Base-by-base conservation (phyloP, 2,797 vertebrate species). In the Choloepus didactylus region DNA sequence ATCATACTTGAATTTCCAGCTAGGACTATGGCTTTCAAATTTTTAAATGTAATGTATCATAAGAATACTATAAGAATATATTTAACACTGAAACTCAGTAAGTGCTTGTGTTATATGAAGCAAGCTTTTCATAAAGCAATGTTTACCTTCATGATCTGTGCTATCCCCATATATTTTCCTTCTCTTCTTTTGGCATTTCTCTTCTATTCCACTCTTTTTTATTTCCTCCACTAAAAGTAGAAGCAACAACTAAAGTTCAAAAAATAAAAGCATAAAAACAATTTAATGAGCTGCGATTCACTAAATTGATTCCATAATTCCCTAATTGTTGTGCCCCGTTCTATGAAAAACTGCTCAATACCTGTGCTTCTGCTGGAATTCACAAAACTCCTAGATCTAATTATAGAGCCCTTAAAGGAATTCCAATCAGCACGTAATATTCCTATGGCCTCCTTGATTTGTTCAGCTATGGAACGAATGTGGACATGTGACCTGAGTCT, bases 1-100 rank as follows among this genome's bases (percentile, higher is more conserved):
- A 94, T 86, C 80, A 51, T 51, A 54, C 87, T 95, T 96, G 87
- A 92, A 91, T 96, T 96, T 96, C 96, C 77, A 23, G 67, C 62
- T 83, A 93, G 72, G 62, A 82, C 11, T 73, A 1, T 92, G 44
- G 9, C 38, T 87, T 86, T 94, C 38, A 91, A 83, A 85, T 27
- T 7, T n/a, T 93, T 44, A 8, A 73, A 64, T 84, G 76, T n/a
- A 49, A 72, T 38, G 38, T 82, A 38, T 38, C 41, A 66, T 91
- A 69, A 87, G 29, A 91, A 60, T 72, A 38, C 44, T 35, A 60
- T 91, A 69, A 87, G n/a, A 91, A 66, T 72, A 18, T 70, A 49
- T 75, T 91, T 93, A 76, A 56, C 35, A 35, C 5, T 70, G 12
- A 25, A 87, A 79, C 29, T n/a, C 91, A 77, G 75, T 79, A 91